phyloP scores from a whole-genome alignment of 2,888 invertebrate species.

The Prosapia bicincta region DNA sequence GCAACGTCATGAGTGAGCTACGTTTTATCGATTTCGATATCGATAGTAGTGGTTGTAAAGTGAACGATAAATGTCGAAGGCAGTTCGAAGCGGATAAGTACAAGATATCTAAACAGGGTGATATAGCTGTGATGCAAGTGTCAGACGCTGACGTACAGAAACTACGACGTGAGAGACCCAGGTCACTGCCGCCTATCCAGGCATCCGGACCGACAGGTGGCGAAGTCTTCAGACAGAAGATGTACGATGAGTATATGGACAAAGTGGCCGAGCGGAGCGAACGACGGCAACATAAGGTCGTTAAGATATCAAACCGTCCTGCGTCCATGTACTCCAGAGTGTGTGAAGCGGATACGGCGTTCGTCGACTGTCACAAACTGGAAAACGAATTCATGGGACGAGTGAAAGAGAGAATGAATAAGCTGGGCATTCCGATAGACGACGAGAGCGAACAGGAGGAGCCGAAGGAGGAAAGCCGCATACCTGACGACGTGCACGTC shows the following conservation, averaged over 20 bases:
- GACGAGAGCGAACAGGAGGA: constrained; percentile 53
- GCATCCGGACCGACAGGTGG: constrained; percentile 28
- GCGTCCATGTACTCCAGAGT: constrained; percentile 42
- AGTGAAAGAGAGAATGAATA: constrained; percentile 67
- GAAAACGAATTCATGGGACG: constrained; percentile 75
- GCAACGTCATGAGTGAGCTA: neutral
- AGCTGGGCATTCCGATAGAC: constrained; percentile 58
- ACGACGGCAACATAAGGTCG: constrained; percentile 72
- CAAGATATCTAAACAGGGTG: constrained; percentile 27
- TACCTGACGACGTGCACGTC: constrained; percentile 39
- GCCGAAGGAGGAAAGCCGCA: constrained; percentile 41
- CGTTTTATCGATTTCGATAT: neutral
- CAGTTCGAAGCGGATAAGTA: constrained; percentile 28
- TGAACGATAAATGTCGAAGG: constrained; percentile 30
- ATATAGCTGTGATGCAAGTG: constrained; percentile 34
- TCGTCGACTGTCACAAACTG: constrained; percentile 51
- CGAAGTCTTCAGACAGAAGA: constrained; percentile 66
- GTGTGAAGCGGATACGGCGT: constrained; percentile 40
- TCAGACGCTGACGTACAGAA: constrained; percentile 35
- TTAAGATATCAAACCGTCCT: constrained; percentile 65
- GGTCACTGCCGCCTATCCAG: constrained; percentile 53
- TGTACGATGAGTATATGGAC: constrained; percentile 80
- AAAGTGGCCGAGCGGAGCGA: constrained; percentile 76
- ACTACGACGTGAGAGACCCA: constrained; percentile 43
- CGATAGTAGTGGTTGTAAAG: constrained; percentile 35